A percentile compares a stretch with the other conserved stretches of the same genome.
Evolutionary conservation across 2,797 vertebrate genomes (phyloP).

Genomic region (Channa striata): DNA sequence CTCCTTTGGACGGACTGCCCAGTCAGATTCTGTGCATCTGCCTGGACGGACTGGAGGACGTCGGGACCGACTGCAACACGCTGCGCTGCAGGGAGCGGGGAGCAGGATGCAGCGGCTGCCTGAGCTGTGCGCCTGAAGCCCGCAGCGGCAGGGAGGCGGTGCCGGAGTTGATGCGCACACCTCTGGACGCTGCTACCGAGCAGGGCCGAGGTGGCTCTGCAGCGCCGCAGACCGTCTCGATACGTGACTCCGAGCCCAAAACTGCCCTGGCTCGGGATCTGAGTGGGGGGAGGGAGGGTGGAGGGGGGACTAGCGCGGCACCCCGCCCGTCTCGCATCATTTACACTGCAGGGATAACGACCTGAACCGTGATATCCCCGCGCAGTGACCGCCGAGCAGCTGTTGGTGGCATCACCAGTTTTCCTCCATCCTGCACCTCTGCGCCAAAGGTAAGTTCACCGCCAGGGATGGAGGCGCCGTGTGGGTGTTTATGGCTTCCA

Average conservation of each 20-base stretch:
- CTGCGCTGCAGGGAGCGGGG: constrained; percentile 56
- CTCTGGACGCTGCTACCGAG: constrained; percentile 51
- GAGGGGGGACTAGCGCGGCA: constrained; percentile 52
- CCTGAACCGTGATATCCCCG: constrained; percentile 53
- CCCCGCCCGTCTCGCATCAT: constrained; percentile 75
- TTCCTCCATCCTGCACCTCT: constrained; percentile 64
- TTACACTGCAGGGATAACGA: constrained; percentile 76
- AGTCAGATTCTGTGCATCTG: constrained; percentile 35
- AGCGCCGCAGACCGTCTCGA: constrained; percentile 54
- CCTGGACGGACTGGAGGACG: constrained; percentile 57
- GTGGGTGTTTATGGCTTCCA: constrained; percentile 42
- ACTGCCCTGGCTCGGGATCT: constrained; percentile 47
- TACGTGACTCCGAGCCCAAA: constrained; percentile 66
- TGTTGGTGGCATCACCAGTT: constrained; percentile 23
- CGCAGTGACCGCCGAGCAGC: constrained; percentile 42
- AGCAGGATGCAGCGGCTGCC: constrained; percentile 2
- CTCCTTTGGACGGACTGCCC: constrained; percentile 23
- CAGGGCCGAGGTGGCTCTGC: constrained; percentile 62
- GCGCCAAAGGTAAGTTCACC: constrained; percentile 78
- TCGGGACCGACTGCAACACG: constrained; percentile 55
- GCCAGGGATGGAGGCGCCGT: background rate
- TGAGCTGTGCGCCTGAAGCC: constrained; percentile 39
- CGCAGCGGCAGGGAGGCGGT: constrained; percentile 38
- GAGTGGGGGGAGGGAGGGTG: constrained; percentile 13
- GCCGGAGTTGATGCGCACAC: constrained; percentile 54